Evolutionary conservation across 2,888 invertebrate genomes (phyloP).

Genomic region (Argyra leucocephala): DNA sequence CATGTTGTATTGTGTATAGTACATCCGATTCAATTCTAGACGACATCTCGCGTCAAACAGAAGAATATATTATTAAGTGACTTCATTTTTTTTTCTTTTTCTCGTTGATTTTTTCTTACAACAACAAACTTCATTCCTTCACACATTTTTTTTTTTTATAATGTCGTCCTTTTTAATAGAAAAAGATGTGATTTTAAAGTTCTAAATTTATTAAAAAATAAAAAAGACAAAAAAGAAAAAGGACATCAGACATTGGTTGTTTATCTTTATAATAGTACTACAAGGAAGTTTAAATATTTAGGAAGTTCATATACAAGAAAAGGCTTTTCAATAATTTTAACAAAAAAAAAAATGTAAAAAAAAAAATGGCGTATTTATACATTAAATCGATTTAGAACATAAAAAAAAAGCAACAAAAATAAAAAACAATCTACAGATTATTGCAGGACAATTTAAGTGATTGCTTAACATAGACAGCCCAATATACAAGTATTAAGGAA

Average conservation of each 20-base stretch:
- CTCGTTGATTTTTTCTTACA: no score
- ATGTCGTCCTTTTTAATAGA: neutral
- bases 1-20: neutral
- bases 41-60: neutral
- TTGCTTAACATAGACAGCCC: no score
- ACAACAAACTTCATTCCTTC: no score
- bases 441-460: neutral
- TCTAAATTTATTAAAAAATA: neutral
- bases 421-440: neutral
- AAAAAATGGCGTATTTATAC: no score
- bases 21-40: neutral
- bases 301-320: neutral
- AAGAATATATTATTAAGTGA: neutral
- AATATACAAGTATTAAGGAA: no score
- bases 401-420: neutral
- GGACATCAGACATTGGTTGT: slow-evolving; percentile 1
- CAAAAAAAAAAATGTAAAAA: no score
- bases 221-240: neutral
- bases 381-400: no score
- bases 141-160: neutral
- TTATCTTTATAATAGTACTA: neutral
- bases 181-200: slow-evolving; percentile 1
- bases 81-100: neutral
- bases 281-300: neutral
- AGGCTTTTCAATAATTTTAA: no score